These are phyloP conservation scores for Xyrauchen texanus DNA, from an alignment of 2,113 vertebrate species.

Conservation along the genomic window DNA sequence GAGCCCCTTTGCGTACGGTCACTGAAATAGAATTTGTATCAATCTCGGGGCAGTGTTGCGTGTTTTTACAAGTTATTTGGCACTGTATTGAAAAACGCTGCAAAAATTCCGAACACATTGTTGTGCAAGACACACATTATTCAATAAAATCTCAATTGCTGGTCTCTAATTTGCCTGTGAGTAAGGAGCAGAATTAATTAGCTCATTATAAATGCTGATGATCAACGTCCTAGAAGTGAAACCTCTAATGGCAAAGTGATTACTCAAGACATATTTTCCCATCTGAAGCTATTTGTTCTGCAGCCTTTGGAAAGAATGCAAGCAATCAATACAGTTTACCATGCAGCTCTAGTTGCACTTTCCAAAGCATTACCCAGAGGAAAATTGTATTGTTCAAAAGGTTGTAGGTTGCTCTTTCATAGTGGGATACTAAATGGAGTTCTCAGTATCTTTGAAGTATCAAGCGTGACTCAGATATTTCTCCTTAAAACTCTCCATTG, in stretches of 20 bases:
- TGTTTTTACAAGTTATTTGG: slow-evolving; percentile 9
- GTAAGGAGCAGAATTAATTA: slow-evolving; percentile 48
- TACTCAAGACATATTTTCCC: slow-evolving; percentile 41
- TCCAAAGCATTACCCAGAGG: not conserved
- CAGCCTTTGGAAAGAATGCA: slow-evolving; percentile 18
- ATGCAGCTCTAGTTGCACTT: slow-evolving; percentile 5
- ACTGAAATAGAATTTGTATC: not conserved
- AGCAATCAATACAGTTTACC: slow-evolving; percentile 43
- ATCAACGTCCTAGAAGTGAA: slow-evolving; percentile 34
- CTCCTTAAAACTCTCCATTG: no score
- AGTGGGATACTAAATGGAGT: no score
- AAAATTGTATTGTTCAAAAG: no score
- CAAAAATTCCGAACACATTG: slow-evolving; percentile 7
- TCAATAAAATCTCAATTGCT: slow-evolving; percentile 25
- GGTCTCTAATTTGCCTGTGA: slow-evolving; percentile 44
- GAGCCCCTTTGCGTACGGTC: not conserved
- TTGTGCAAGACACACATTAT: slow-evolving; percentile 24
- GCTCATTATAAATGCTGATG: slow-evolving; percentile 44
- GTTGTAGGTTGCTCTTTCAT: no score
- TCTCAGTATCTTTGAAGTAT: no score
- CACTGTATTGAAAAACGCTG: not conserved
- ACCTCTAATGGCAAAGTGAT: slow-evolving; percentile 45
- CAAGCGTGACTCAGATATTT: no score
- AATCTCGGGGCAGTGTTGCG: not conserved
- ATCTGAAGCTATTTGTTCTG: slow-evolving; percentile 42